Evolutionary conservation across 2,797 vertebrate genomes (phyloP).

Genomic region (Diplodus puntazzo): DNA sequence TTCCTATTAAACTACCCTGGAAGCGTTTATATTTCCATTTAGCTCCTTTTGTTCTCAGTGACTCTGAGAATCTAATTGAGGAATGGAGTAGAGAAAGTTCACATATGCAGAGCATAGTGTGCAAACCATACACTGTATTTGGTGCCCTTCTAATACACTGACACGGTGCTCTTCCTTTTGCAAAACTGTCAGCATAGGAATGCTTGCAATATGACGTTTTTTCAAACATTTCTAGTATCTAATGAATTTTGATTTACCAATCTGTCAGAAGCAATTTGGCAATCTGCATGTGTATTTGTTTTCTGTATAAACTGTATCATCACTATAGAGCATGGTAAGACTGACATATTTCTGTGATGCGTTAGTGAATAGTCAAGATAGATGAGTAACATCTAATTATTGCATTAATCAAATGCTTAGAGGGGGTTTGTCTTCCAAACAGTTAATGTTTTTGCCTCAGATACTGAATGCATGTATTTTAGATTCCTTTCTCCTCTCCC

Average conservation of each 20-base stretch:
- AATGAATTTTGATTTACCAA: constrained; percentile 10
- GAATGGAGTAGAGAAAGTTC: not conserved
- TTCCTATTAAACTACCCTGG: constrained; percentile 1
- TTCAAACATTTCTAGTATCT: not conserved
- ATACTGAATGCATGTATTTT: constrained; percentile 69
- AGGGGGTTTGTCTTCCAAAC: constrained; percentile 51
- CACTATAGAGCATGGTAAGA: constrained; percentile 60
- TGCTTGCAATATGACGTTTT: constrained; percentile 44
- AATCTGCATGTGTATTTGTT: constrained; percentile 60
- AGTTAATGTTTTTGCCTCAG: constrained; percentile 35
- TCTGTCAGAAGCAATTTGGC: constrained; percentile 25
- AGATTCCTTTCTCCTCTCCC: constrained; percentile 43
- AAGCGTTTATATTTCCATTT: constrained; percentile 27
- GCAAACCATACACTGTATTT: constrained; percentile 34
- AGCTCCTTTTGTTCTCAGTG: constrained; percentile 25
- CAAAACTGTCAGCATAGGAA: constrained; percentile 56
- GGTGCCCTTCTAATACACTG: constrained; percentile 41
- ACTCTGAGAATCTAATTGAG: constrained; percentile 20
- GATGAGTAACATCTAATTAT: constrained; percentile 64
- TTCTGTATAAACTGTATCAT: constrained; percentile 59
- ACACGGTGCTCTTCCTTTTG: constrained; percentile 55
- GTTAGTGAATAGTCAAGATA: constrained; percentile 57
- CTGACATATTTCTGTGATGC: constrained; percentile 64
- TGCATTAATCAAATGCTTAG: constrained; percentile 59
- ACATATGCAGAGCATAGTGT: constrained; percentile 12